Percentiles rank a stretch among this genome's conserved stretches.
These are phyloP conservation scores for Miltochrista miniata DNA, from an alignment of 2,888 invertebrate genomes.

Conservation along the genomic window DNA sequence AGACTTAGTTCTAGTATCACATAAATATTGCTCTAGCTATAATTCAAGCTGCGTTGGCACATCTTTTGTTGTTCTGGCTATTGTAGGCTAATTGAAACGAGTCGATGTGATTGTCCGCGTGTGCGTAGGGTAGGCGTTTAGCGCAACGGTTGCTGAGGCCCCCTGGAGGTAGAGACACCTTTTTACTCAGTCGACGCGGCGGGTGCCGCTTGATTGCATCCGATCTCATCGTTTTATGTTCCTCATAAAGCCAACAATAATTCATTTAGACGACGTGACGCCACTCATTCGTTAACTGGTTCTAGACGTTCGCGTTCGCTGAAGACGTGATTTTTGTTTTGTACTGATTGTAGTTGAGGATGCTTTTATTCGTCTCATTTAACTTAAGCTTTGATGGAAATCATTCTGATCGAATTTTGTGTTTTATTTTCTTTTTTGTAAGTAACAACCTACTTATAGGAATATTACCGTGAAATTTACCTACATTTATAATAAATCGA, in stretches of 20 bases:
- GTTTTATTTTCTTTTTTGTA: background rate
- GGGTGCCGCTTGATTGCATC: slow-evolving; percentile 82
- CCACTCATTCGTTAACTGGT: slow-evolving; percentile 81
- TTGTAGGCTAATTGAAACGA: slow-evolving; percentile 79
- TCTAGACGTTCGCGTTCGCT: slow-evolving; percentile 57
- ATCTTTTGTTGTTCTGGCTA: slow-evolving; percentile 64
- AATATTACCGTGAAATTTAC: too few relatives aligned
- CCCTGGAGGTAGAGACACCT: slow-evolving; percentile 75
- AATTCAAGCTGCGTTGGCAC: slow-evolving; percentile 50
- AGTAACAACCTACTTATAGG: background rate
- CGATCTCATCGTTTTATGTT: slow-evolving; percentile 82
- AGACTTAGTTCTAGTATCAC: slow-evolving; percentile 21
- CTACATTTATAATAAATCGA: too few relatives aligned
- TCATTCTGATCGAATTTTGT: slow-evolving; percentile 2
- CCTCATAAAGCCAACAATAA: slow-evolving; percentile 83
- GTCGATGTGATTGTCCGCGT: slow-evolving; percentile 54
- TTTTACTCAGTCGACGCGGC: slow-evolving; percentile 76
- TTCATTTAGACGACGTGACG: slow-evolving; percentile 83
- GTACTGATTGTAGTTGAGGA: slow-evolving; percentile 30
- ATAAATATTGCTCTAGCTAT: slow-evolving; percentile 37
- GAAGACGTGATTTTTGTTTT: slow-evolving; percentile 42
- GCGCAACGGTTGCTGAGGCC: slow-evolving; percentile 67
- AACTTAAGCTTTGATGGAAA: slow-evolving; percentile 22
- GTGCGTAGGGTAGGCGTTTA: slow-evolving; percentile 72
- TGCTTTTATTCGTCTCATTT: slow-evolving; percentile 32